Evolutionary conservation across 2,888 invertebrate species (phyloP).

Genomic region (Trisateles emortualis): DNA sequence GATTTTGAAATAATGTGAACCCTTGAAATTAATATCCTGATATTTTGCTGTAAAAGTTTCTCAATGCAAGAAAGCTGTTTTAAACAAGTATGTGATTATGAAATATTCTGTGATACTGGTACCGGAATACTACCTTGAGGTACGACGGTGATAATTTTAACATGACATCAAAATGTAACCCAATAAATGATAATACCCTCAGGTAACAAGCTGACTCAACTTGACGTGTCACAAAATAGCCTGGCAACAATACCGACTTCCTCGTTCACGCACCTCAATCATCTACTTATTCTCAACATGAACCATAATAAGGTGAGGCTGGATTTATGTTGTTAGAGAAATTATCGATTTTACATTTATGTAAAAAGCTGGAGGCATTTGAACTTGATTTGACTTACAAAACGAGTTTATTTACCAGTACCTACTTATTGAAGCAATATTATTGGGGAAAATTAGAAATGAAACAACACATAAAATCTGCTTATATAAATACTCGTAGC

Average conservation of each 20-base stretch:
- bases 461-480: too few relatives aligned
- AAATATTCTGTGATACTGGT: neutral
- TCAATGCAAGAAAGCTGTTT: too few relatives aligned
- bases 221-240: constrained; percentile 95
- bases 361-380: neutral
- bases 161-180: constrained; percentile 7
- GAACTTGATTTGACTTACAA: neutral
- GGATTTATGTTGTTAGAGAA: neutral
- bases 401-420: too few relatives aligned
- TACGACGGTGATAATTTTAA: constrained; percentile 6
- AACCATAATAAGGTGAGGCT: constrained; percentile 91
- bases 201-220: constrained; percentile 95
- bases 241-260: constrained; percentile 92
- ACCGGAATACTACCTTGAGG: constrained; percentile 1
- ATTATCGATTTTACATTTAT: neutral
- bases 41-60: too few relatives aligned
- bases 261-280: constrained; percentile 93
- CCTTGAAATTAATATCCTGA: too few relatives aligned
- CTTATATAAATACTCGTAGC: too few relatives aligned
- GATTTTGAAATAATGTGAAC: too few relatives aligned
- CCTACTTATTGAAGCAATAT: too few relatives aligned
- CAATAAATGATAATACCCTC: constrained; percentile 38
- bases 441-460: too few relatives aligned
- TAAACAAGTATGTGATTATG: too few relatives aligned
- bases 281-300: constrained; percentile 94